Evolutionary conservation across 1,140 invertebrate genomes (phyloP), one percentile per base, ranked within the genome.

Genomic region (Neodiprion pinetum): DNA sequence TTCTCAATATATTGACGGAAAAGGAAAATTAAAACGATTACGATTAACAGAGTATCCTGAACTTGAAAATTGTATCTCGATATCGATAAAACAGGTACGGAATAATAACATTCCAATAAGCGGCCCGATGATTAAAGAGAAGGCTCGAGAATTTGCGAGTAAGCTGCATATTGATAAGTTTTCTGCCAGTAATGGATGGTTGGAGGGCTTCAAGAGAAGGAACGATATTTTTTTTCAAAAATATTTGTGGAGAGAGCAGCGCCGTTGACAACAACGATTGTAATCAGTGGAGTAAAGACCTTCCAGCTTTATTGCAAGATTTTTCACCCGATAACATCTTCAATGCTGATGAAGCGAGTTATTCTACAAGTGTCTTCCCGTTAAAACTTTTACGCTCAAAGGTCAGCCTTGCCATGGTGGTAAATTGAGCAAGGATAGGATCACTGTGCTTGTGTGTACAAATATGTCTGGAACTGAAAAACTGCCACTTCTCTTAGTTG

Each of bases 401-500:
- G 70, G 53, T 68, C 17, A 21, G 17, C 17, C 17, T 21, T 21
- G 17, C 17, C 17, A 21, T 67, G 74, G 74, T 53, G 48, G 23
- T 21, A 79, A 79, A 72, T 10, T 61, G 23, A n/a, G 65, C 49
- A 79, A 79, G 67, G 76, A 76, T 9, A 81, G 86, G 76, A 70
- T 86, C 1, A 87, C 83, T 14, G 75, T 83, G 23, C 66, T 85
- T 17, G 72, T 86, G 0, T 79, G 76, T 66, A 73, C 75, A 10
- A 76, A 76, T 61, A 72, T 67, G 53, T 48, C 47, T 12, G 75
- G 75, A 14, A 74, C 9, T 1, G 72, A 76, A 17, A 9, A 61
- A 61, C 53, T 72, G 28, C 66, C 48, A 8, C 47, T 76, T 2
- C 17, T 75, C 9, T 9, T 77, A 21, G 75, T 77, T 61, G 74